Conservation (phyloP, 2,888 invertebrate genomes). For the Mactromeris polynyma region DNA sequence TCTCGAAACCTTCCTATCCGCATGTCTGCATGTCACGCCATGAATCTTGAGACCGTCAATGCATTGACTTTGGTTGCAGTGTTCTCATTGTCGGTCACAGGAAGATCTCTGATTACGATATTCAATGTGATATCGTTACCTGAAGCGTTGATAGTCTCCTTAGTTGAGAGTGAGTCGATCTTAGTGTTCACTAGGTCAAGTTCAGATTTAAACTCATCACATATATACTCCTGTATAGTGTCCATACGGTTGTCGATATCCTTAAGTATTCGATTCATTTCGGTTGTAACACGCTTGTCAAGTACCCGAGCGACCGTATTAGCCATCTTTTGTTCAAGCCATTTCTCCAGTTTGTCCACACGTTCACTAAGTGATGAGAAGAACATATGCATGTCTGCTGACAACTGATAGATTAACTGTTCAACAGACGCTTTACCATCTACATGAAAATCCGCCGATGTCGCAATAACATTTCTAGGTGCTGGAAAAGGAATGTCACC, state of each 20-base stretch:
- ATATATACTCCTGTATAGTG: constrained; percentile 21
- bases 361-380: constrained; percentile 28
- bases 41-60: constrained; percentile 24
- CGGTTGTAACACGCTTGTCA: constrained; percentile 23
- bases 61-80: not conserved
- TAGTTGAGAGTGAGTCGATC: not conserved
- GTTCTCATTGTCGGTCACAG: constrained; percentile 25
- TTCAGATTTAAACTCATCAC: constrained; percentile 31
- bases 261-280: constrained; percentile 20
- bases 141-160: not conserved
- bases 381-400: constrained; percentile 43
- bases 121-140: constrained; percentile 23
- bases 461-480: not conserved
- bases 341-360: constrained; percentile 28
- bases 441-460: constrained; percentile 2
- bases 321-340: constrained; percentile 30
- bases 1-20: constrained; percentile 20
- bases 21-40: not conserved
- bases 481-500: no score
- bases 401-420: not conserved
- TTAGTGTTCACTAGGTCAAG: constrained; percentile 27
- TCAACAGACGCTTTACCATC: constrained; percentile 4
- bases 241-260: constrained; percentile 26
- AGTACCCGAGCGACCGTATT: constrained; percentile 30
- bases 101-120: constrained; percentile 20